Evolutionary conservation across 2,113 vertebrate genomes (phyloP), one percentile per base, ranked within the genome.

Genomic region (Strix uralensis): DNA sequence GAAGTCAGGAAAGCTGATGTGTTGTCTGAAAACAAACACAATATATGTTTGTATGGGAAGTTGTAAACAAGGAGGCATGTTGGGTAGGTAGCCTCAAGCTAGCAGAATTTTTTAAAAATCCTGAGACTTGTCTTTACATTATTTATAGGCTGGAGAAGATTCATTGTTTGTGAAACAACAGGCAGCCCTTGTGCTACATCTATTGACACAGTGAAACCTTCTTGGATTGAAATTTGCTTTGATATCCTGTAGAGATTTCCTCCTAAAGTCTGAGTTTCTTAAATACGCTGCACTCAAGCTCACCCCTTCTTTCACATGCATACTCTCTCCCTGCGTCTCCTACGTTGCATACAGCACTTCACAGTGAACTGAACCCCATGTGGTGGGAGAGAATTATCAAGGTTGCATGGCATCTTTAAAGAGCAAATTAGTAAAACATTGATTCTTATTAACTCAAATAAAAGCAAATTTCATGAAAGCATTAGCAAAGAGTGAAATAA

Each of bases 31-130:
- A 96, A 90, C 79, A 95, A 96, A 93, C 80, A 91, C 46, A 86
- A 86, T 71, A 16, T 52, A 58, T 57, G 55, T 96, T 96, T 95
- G 96, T 92, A 93, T 34, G 96, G 92, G 79, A 62, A 81, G 93
- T 81, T 96, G 89, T 97, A 98, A 98, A 97, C 97, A 97, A 96
- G 97, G 88, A 97, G 69, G 23, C 90, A 94, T 92, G 86, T 97
- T 94, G 97, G 66, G 96, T 62, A 96, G 94, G 89, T 88, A 93
- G 96, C 97, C 96, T 92, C 57, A 49, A 98, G 96, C 95, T 92
- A 95, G 40, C 30, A 55, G 86, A 96, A 96, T 96, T 92, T 97
- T 90, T 92, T 1, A 58, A 92, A 97, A 93, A 86, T 89, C 54
- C 88, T 40, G 84, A 97, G 93, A 83, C 32, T 86, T 88, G 40